Base-by-base conservation (phyloP, 2,113 vertebrate genomes). In the Thomomys bottae region DNA sequence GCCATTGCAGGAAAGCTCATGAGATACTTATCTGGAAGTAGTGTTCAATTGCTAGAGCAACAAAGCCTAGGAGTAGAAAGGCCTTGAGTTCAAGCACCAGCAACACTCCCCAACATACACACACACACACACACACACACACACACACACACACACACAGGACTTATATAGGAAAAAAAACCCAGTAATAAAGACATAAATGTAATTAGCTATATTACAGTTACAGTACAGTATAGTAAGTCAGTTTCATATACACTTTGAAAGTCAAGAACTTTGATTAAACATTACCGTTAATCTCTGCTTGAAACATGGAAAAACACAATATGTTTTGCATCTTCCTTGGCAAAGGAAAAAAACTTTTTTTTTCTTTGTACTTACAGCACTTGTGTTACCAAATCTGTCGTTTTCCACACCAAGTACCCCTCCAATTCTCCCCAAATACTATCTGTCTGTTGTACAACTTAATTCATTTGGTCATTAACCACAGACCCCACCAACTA, bases 141-240 rank as follows among this genome's bases (percentile, higher is more conserved):
- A 8, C 45, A 8, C 9, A 18, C 15, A 17, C 49, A 54, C 49
- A 54, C 17, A 54, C 49, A 54, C 49, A n/a, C 45, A 45, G 11
- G 45, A 45, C 45, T 45, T 45, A 45, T 6, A 45, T n/a, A 34
- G 18, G 3, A 38, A 34, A 71, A 49, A 88, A n/a, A n/a, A n/a
- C n/a, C n/a, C 79, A 96, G 73, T 63, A 67, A 66, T 17, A 11
- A 84, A 90, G 40, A 38, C 5, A 61, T 59, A 36, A 63, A 81
- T 87, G 7, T 24, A 45, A 28, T 83, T 79, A 36, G 42, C 85
- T 76, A 14, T 70, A 68, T 61, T 45, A 45, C 45, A 45, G 6
- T 45, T 45, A 49, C 45, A 54, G 49, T 54, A 54, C n/a, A n/a
- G 18, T 49, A 61, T 73, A 59, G 86, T 23, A 64, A 18, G 3